Conservation (phyloP, 2,888 invertebrate species). For the Gymnoscelis rufifasciata region DNA sequence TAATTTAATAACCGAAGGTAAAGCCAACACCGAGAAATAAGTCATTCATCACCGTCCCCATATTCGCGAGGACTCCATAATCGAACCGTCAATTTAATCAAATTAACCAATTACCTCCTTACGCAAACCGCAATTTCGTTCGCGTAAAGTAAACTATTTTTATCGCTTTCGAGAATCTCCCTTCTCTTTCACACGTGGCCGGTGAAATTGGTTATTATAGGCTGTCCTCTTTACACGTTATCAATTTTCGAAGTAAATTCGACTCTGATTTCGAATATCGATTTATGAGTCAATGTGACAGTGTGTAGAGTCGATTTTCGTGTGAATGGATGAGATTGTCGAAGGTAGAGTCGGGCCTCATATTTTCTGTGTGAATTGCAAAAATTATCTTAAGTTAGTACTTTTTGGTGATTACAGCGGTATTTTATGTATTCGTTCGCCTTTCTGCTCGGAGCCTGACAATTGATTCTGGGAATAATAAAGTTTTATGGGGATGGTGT, state of each 20-base stretch:
- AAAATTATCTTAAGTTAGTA: constrained; percentile 38
- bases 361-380: constrained; percentile 38
- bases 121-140: constrained; percentile 31
- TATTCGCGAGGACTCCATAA: constrained; percentile 32
- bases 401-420: constrained; percentile 56
- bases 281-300: too few relatives aligned
- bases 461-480: constrained; percentile 64
- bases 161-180: constrained; percentile 36
- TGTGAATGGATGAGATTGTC: background rate
- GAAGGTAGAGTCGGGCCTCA: background rate
- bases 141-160: constrained; percentile 34
- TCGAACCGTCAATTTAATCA: constrained; percentile 32
- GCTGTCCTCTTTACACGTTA: constrained; percentile 25
- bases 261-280: background rate
- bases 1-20: constrained; percentile 29
- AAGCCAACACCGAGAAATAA: constrained; percentile 26
- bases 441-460: constrained; percentile 44
- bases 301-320: background rate
- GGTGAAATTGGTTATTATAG: constrained; percentile 12
- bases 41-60: constrained; percentile 37
- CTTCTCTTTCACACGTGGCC: constrained; percentile 28
- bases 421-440: constrained; percentile 47
- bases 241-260: constrained; percentile 23
- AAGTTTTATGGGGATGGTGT: constrained; percentile 49
- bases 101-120: constrained; percentile 48